These are phyloP conservation scores for Galerucella nymphaeae DNA, from an alignment of 2,888 invertebrate species.

Conservation along the genomic window DNA sequence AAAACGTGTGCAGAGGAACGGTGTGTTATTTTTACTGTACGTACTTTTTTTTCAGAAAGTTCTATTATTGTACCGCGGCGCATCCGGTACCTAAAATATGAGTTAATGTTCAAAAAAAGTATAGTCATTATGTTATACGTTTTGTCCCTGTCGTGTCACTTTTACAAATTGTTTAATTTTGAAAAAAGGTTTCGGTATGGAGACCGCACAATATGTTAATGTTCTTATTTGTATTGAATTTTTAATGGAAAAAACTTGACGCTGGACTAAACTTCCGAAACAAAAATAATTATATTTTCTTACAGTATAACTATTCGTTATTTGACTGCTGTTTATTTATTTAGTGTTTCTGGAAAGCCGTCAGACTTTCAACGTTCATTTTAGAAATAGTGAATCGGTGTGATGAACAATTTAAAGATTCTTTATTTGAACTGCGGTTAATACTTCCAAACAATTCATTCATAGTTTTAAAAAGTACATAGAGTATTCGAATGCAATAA, in stretches of 20 bases:
- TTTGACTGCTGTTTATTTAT: neutral
- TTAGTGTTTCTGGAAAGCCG: neutral
- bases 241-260: neutral
- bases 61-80: conserved; percentile 35
- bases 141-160: conserved; percentile 13
- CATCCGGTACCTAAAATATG: conserved; percentile 40
- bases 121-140: conserved; percentile 20
- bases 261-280: too few species aligned
- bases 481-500: too few species aligned
- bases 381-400: neutral
- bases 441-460: neutral
- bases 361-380: neutral
- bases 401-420: neutral
- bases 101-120: conserved; percentile 32
- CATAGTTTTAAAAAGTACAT: neutral
- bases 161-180: conserved; percentile 18
- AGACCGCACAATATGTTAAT: conserved; percentile 15
- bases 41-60: conserved; percentile 27
- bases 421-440: neutral
- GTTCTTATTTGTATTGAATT: neutral
- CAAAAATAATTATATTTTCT: too few species aligned
- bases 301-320: too few species aligned
- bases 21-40: conserved; percentile 30
- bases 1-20: conserved; percentile 32
- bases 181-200: neutral